These are phyloP conservation scores for Zoanthus sociatus DNA, from an alignment of 92 coral and sea anemone species.

Conservation along the genomic window DNA sequence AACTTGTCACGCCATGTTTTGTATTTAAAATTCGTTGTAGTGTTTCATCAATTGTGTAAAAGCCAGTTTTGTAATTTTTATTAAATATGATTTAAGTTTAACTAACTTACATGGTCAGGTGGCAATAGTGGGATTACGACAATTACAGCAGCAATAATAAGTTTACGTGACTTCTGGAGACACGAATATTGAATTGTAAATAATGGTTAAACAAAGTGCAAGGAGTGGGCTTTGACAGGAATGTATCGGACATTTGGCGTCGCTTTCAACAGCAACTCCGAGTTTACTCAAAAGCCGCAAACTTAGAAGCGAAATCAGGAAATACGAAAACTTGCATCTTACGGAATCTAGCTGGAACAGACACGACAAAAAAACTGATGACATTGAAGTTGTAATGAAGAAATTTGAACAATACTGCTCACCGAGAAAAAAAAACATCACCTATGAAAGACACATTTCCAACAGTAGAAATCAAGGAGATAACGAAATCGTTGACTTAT, in stretches of 20 bases:
- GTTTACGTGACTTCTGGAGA: too few species aligned
- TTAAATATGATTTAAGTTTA: too few species aligned
- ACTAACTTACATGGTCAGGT: too few species aligned
- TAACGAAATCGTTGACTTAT: constrained; percentile 16
- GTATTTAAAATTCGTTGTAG: too few species aligned
- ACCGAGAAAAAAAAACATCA: constrained; percentile 30
- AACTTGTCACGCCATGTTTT: too few species aligned
- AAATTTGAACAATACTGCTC: constrained; percentile 44
- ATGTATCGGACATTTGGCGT: constrained; percentile 42
- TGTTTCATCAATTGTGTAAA: too few species aligned
- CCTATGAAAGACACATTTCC: constrained; percentile 22
- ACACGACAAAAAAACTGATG: constrained; percentile 1
- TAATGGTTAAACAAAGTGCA: constrained; percentile 21
- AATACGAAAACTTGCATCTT: constrained; percentile 23
- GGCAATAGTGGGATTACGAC: too few species aligned
- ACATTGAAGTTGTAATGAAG: constrained; percentile 22
- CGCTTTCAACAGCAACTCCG: constrained; percentile 35
- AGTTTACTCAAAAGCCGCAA: constrained; percentile 17
- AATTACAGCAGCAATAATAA: too few species aligned
- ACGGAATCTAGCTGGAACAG: constrained; percentile 41
- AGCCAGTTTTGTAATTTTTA: too few species aligned
- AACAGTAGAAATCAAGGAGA: constrained; percentile 34
- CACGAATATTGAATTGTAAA: too few species aligned
- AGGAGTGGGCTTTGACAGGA: constrained; percentile 45
- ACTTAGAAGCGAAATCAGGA: constrained; percentile 17